Evolutionary conservation across 1,140 invertebrate genomes (phyloP).

Genomic region (Drosophila funebris): DNA sequence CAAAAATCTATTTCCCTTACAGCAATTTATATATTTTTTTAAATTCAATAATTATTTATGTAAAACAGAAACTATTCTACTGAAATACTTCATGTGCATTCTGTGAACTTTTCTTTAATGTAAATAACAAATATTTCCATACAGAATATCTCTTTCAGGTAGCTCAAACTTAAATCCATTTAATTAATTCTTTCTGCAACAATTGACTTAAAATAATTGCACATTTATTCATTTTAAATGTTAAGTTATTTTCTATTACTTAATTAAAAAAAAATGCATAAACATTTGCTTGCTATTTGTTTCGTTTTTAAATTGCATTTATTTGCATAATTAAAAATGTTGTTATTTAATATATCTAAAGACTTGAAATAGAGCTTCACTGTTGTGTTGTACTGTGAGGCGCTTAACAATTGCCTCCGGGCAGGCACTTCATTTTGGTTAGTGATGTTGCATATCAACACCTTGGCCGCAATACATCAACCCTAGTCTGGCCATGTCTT

Average conservation of each 20-base stretch:
- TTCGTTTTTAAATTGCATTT: background rate
- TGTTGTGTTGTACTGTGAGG: background rate
- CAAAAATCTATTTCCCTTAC: too few relatives aligned
- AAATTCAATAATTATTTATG: too few relatives aligned
- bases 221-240: background rate
- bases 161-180: too few relatives aligned
- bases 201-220: background rate
- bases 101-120: too few relatives aligned
- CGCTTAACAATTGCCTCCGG: slow-evolving; percentile 25
- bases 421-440: slow-evolving; percentile 42
- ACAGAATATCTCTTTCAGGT: too few relatives aligned
- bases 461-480: slow-evolving; percentile 57
- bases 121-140: too few relatives aligned
- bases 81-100: too few relatives aligned
- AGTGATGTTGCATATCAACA: slow-evolving; percentile 63
- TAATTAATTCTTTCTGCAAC: too few relatives aligned
- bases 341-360: too few relatives aligned
- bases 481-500: background rate
- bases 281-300: background rate
- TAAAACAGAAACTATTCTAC: too few relatives aligned
- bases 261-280: too few relatives aligned
- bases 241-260: background rate
- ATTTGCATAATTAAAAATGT: background rate
- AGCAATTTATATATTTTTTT: too few relatives aligned
- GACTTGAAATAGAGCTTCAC: slow-evolving; percentile 3